Evolutionary conservation across 2,113 vertebrate species (phyloP), one percentile per base, ranked within the genome.

Genomic region (Thalassarche chlororhynchos): DNA sequence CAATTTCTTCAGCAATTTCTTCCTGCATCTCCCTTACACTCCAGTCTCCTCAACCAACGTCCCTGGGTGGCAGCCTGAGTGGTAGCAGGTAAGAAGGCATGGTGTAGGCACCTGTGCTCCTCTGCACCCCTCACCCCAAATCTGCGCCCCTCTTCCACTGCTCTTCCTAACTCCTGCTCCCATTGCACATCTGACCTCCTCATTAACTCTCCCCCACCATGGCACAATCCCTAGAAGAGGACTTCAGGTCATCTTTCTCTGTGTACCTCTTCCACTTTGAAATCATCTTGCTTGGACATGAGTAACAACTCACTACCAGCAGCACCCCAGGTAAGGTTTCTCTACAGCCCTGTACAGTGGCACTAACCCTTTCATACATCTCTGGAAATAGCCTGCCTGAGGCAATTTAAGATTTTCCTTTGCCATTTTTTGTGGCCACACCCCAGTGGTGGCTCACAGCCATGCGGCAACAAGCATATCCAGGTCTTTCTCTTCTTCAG

Each of bases 21-120:
- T 72, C 79, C 47, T 28, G n/a, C 10, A 32, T 32, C 44, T 86
- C 57, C 42, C 36, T 85, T 31, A n/a, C 9, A 3, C 47, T 52
- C 14, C 42, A 54, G 29, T 2, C 40, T 69, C 79, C 23, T 40
- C 55, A 68, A 24, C 4, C 42, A 83, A 21, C 0, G 0, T 38
- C 36, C 32, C 66, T 25, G 47, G 28, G 9, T 19, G 44, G 38
- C 68, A 87, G 51, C 18, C 28, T 29, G 57, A 60, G 61, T 8
- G 34, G n/a, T 2, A 38, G 42, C 51, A 79, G 42, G 38, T 23
- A 14, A 9, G 5, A 84, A 20, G 75, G 31, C 0, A 0, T 20
- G 38, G 4, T 8, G 25, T 4, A 32, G 47, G 52, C 52, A 68
- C 20, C 64, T 62, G 16, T 0, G 44, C 23, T 62, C 9, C 77